Conservation (phyloP, 2,113 vertebrate species). For the Amphilophus citrinellus region DNA sequence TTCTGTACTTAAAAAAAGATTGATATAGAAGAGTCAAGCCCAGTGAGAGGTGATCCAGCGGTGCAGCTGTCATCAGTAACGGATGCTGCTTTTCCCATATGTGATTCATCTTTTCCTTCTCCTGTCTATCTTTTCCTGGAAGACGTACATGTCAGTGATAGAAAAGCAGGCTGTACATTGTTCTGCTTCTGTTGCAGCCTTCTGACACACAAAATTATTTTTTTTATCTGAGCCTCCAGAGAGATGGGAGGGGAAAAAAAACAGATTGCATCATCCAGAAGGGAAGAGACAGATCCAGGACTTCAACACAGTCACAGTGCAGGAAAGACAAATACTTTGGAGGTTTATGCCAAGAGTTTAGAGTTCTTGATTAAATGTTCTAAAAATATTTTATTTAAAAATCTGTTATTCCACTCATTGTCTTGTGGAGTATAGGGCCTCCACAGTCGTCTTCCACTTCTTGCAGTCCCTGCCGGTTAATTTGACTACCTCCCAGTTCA, state of each 20-base stretch:
- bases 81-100: slow-evolving; percentile 9
- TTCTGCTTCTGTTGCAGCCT: background rate
- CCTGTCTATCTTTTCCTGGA: background rate
- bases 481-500: no score
- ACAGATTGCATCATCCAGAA: background rate
- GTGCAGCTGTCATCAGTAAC: background rate
- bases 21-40: background rate
- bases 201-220: background rate
- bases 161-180: background rate
- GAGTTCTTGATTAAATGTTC: background rate
- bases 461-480: no score
- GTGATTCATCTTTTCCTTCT: background rate
- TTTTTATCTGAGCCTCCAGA: background rate
- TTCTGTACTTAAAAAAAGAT: background rate
- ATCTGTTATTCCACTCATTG: no score
- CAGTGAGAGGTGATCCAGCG: background rate
- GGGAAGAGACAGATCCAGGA: background rate
- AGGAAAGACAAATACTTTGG: background rate
- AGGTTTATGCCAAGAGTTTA: background rate
- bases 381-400: background rate
- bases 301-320: background rate
- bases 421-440: no score
- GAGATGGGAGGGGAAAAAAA: background rate
- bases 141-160: background rate
- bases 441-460: no score